Conservation (phyloP, 2,113 vertebrate genomes). For the Athene noctua region DNA sequence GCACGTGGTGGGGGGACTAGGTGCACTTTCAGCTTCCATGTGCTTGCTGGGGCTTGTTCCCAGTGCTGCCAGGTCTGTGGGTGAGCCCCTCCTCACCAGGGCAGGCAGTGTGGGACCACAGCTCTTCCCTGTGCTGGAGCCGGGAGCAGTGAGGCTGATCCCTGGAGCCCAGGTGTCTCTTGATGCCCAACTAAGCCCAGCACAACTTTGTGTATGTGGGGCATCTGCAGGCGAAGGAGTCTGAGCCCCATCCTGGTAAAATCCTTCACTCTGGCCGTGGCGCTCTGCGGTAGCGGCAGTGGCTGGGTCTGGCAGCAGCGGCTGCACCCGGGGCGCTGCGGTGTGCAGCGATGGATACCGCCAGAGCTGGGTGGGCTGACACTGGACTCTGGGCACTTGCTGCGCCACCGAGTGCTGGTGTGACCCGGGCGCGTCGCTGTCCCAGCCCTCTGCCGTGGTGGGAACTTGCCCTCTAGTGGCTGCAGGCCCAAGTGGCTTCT, state of each 20-base stretch:
- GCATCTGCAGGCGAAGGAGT: no score
- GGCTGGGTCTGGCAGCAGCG: neutral
- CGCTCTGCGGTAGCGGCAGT: neutral
- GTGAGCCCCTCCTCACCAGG: neutral
- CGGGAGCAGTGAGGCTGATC: rapidly evolving
- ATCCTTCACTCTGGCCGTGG: no score
- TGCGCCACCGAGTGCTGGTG: neutral
- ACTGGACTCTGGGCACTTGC: neutral
- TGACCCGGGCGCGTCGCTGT: neutral
- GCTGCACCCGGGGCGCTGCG: neutral
- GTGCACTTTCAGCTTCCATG: rapidly evolving
- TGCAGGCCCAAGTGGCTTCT: neutral
- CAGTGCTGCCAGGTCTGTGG: no score
- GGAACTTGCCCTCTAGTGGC: conserved; percentile 16
- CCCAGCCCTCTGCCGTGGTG: rapidly evolving
- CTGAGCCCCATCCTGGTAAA: neutral
- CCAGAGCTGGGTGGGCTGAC: rapidly evolving
- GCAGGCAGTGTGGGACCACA: neutral
- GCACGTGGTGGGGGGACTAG: rapidly evolving
- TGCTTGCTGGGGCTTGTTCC: neutral
- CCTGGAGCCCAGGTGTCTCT: neutral
- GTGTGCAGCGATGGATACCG: neutral
- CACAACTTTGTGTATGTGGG: rapidly evolving
- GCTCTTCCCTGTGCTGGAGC: neutral
- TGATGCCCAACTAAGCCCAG: rapidly evolving